phyloP scores from a whole-genome alignment of 2,113 vertebrate species.

The Dolichotis patagonum region DNA sequence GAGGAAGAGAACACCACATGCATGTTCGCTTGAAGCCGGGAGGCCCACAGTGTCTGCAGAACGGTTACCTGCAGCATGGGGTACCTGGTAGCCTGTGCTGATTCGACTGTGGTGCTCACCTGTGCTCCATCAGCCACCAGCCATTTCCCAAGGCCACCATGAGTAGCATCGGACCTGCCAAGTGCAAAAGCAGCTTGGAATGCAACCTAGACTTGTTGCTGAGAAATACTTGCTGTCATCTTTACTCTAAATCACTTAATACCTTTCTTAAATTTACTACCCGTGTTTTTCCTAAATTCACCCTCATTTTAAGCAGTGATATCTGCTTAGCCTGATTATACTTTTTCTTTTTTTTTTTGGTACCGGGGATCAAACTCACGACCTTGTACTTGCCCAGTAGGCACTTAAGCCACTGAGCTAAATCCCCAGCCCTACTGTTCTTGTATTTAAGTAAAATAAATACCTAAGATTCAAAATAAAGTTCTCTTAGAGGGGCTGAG shows the following conservation, averaged over 20 bases:
- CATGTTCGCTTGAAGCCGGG: background rate
- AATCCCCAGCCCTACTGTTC: too few relatives aligned
- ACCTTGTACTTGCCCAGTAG: too few relatives aligned
- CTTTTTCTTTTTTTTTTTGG: too few relatives aligned
- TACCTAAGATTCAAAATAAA: constrained; percentile 3
- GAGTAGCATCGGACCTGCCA: background rate
- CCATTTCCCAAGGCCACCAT: background rate
- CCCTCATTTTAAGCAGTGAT: background rate
- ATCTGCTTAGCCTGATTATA: background rate
- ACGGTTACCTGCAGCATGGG: background rate
- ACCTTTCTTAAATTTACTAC: background rate
- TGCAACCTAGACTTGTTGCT: background rate
- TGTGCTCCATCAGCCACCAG: background rate
- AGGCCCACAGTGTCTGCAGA: background rate
- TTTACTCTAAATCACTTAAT: background rate
- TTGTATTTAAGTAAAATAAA: background rate
- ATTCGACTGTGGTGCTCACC: background rate
- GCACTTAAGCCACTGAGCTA: too few relatives aligned
- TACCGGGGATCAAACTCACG: too few relatives aligned
- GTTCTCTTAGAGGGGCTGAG: background rate
- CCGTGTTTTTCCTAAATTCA: background rate
- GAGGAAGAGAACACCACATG: background rate
- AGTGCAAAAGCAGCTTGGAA: background rate
- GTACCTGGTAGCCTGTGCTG: background rate
- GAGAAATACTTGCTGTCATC: background rate